Percentiles rank a stretch among this genome's conserved stretches.
These are phyloP conservation scores for Fringilla coelebs DNA, from an alignment of 2,797 vertebrate genomes.

Conservation along the genomic window DNA sequence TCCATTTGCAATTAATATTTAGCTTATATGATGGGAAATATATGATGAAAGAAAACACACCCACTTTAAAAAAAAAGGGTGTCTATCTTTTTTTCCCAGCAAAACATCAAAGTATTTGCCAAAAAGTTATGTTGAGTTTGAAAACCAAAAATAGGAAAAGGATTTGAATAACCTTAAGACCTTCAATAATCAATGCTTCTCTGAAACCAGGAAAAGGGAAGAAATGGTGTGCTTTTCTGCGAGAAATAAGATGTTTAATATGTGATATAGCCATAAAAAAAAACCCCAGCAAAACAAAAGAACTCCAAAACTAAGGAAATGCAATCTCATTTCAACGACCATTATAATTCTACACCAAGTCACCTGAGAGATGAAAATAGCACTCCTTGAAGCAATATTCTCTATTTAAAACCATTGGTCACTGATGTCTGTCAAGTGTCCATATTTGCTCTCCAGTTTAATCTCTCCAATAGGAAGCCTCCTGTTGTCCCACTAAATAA, in stretches of 20 bases:
- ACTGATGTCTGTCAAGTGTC: background rate
- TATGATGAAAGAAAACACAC: background rate
- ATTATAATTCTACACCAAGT: background rate
- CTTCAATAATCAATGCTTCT: background rate
- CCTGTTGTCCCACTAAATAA: background rate
- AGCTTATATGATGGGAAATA: background rate
- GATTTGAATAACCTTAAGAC: background rate
- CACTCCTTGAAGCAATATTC: background rate
- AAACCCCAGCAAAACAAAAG: background rate
- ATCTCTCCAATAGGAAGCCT: background rate
- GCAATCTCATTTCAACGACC: background rate
- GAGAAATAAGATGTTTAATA: background rate
- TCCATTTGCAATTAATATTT: background rate
- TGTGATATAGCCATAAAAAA: background rate
- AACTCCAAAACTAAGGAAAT: background rate
- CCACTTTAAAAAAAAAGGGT: background rate
- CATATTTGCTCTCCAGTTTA: background rate
- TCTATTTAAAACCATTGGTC: background rate
- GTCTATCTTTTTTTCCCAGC: fast-evolving
- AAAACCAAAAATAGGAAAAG: background rate
- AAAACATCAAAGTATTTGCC: background rate
- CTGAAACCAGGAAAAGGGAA: background rate
- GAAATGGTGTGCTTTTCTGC: background rate
- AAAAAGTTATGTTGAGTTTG: background rate
- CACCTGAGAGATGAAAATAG: background rate